Evolutionary conservation across 2,113 vertebrate species (phyloP), one percentile per base, ranked within the genome.

Genomic region (Cololabis saira): DNA sequence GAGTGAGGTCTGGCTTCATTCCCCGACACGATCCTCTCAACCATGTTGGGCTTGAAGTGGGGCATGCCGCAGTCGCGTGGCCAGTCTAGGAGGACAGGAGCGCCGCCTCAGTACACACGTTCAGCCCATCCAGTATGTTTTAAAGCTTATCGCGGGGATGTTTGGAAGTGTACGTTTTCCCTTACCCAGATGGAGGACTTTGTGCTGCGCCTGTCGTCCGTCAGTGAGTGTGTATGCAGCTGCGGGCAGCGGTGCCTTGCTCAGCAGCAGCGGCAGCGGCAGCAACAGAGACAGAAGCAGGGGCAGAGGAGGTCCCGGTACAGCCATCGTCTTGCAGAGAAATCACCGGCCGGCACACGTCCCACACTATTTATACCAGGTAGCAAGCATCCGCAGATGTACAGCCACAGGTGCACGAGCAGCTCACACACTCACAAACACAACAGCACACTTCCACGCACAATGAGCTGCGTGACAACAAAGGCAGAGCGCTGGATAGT

Each of bases 31-130:
- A 93, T 92, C 81, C 91, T 92, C 67, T 92, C 92, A 15, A 54
- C 61, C 21, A 92, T 91, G 57, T 93, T 93, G 61, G 93, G 93
- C 58, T 92, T 94, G 72, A 93, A 94, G 74, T 93, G 87, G n/a
- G 92, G 27, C 72, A 84, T 87, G 1, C 93, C 92, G 56, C 94
- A 94, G 64, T 94, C 92, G 66, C 78, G 78, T 0, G 91, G 94
- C 93, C 93, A 94, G 66, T 93, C 94, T 94, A 24, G 52, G 60
- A 67, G 30, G 52, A 81, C 12, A 71, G 9, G 58, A 8, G n/a
- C 12, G 40, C 12, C 40, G 64, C 9, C 15, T 6, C 14, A 42
- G 14, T 7, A 47, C 22, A n/a, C 33, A 37, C 33, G 5, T 37
- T 14, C 12, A 1, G 9, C 44, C 15, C 17, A 18, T 8, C 24